phyloP scores from a whole-genome alignment of 1,140 invertebrate genomes.

The Lethrus apterus region DNA sequence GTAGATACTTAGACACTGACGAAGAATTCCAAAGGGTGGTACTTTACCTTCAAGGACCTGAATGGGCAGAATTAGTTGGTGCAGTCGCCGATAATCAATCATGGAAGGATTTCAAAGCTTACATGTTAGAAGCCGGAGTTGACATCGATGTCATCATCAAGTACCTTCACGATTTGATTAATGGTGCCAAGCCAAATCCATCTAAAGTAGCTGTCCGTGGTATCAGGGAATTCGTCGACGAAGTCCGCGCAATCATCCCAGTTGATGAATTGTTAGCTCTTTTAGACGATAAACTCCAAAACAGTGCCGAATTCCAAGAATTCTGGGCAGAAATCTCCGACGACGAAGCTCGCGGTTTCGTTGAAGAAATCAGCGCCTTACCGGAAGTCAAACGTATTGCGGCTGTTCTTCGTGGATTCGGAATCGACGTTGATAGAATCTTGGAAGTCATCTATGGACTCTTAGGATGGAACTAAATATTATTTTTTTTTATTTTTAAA shows the following conservation, averaged over 20 bases:
- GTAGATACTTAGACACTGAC: constrained; percentile 16
- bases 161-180: constrained; percentile 17
- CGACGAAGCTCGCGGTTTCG: constrained; percentile 15
- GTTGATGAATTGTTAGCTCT: constrained; percentile 12
- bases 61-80: constrained; percentile 20
- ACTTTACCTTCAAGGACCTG: constrained; percentile 18
- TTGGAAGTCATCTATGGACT: not conserved
- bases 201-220: not conserved
- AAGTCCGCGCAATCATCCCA: constrained; percentile 16
- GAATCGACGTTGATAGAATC: constrained; percentile 1
- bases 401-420: not conserved
- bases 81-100: constrained; percentile 10
- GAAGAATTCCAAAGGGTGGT: constrained; percentile 19
- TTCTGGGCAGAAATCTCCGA: constrained; percentile 18
- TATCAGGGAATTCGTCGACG: constrained; percentile 17
- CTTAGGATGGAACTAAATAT: constrained; percentile 7
- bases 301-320: constrained; percentile 20
- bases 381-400: not conserved
- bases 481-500: not conserved
- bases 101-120: constrained; percentile 18
- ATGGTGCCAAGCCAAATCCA: not conserved
- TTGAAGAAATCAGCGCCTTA: constrained; percentile 9
- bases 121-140: constrained; percentile 16
- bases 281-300: constrained; percentile 22
- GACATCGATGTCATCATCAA: constrained; percentile 15